These are phyloP conservation scores for Aix galericulata DNA, from an alignment of 2,113 vertebrate genomes.

Conservation along the genomic window DNA sequence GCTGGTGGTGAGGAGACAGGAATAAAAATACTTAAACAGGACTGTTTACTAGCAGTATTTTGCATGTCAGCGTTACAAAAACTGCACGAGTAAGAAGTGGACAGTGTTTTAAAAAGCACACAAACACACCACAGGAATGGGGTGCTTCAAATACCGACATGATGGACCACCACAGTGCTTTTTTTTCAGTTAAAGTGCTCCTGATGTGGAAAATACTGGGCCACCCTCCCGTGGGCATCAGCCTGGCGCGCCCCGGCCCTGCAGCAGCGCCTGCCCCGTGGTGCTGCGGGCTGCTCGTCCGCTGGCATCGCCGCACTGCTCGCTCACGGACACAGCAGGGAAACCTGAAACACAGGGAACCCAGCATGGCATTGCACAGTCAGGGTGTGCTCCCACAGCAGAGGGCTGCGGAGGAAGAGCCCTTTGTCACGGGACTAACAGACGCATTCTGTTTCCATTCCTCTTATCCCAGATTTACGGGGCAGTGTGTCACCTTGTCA, in stretches of 20 bases:
- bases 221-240: background rate
- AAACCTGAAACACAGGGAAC: no score
- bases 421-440: accelerated
- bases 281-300: no score
- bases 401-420: no score
- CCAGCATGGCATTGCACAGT: no score
- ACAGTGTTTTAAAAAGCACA: background rate
- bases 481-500: background rate
- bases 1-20: slow-evolving; percentile 18
- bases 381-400: no score
- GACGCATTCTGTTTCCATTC: background rate
- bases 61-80: background rate
- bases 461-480: accelerated
- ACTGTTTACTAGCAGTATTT: background rate
- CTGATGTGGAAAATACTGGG: slow-evolving; percentile 27
- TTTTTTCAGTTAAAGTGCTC: slow-evolving; percentile 42
- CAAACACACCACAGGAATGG: background rate
- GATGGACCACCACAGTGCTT: background rate
- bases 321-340: no score
- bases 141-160: background rate
- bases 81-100: background rate
- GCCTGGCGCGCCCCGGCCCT: background rate
- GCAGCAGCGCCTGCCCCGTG: no score
- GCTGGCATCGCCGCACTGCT: no score
- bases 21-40: background rate